Base-by-base conservation (phyloP, 2,888 invertebrate species). In the Caenorhabditis sp. region DNA sequence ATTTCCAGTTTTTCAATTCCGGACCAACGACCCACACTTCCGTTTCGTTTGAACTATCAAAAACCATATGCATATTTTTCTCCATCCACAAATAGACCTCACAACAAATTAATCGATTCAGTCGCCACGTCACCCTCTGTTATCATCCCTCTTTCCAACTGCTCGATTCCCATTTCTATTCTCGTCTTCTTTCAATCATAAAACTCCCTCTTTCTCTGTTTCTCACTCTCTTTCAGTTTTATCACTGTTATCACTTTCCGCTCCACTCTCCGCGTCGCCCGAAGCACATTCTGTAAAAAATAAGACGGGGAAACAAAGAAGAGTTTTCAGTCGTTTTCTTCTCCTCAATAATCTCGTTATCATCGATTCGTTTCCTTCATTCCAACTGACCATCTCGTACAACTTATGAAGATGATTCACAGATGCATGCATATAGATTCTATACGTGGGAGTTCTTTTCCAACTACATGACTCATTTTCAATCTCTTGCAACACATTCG, bases 221-320 rank as follows among this genome's bases (percentile, higher is more conserved):
- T 47, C 47, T 66, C 44, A 14, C 8, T 26, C 64, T 10, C 8
- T 8, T 26, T 28, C n/a, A 0, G 7, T 41, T 61, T 72, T 61
- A 72, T 72, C 72, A 61, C 59, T 38, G 59, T 72, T 72, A 72
- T 72, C 72, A 72, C 22, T 54, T 38, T 35, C 59, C 44, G 61
- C 26, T 73, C 38, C 41, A 16, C 47, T 12, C 51, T 73, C 51
- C 38, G 41, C 72, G 61, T 63, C 72, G 73, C 54, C 73, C 73
- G 63, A 63, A 73, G 63, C 63, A 51, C 73, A 54, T 38, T 58
- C 58, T 35, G 66, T 63, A 63, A 63, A 63, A 63, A 68, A 54
- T 7, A 26, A n/a, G 24, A 28, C 26, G 14, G 31, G 26, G 51
- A 35, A 35, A 19, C 38, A 35, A 44, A 44, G 26, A 26, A 49